Conservation (phyloP, 2,888 invertebrate genomes). For the Dasysyrphus albostriatus region DNA sequence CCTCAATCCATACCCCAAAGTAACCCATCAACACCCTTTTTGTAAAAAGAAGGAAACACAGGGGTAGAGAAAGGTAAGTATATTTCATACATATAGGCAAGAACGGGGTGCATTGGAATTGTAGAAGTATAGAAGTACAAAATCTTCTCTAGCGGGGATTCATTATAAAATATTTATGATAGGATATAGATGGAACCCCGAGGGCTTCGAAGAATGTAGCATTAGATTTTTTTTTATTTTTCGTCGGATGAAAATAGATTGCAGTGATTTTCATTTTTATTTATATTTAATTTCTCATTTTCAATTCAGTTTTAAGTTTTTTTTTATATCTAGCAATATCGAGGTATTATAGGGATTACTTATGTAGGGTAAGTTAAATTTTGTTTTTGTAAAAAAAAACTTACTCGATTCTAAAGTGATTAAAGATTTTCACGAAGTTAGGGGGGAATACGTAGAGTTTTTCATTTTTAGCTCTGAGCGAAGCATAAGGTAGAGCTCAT, state of each 20-base stretch:
- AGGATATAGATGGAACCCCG: slow-evolving; percentile 36
- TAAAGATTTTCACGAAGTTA: no score
- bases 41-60: slow-evolving; percentile 20
- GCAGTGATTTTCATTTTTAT: slow-evolving; percentile 51
- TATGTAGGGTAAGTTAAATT: neutral
- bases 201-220: slow-evolving; percentile 36
- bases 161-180: slow-evolving; percentile 66
- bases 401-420: no score
- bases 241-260: slow-evolving; percentile 49
- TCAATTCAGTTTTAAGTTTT: neutral
- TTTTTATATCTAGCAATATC: neutral
- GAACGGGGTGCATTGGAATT: neutral
- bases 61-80: neutral
- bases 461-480: no score
- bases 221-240: slow-evolving; percentile 27
- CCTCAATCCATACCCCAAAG: slow-evolving; percentile 27
- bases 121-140: neutral
- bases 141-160: slow-evolving; percentile 54
- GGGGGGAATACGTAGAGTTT: no score
- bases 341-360: neutral
- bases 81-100: neutral
- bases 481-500: no score
- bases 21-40: slow-evolving; percentile 61
- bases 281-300: slow-evolving; percentile 11
- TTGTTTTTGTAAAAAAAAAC: no score